Base-by-base conservation (phyloP, 2,888 invertebrate species). In the Watsonalla binaria region DNA sequence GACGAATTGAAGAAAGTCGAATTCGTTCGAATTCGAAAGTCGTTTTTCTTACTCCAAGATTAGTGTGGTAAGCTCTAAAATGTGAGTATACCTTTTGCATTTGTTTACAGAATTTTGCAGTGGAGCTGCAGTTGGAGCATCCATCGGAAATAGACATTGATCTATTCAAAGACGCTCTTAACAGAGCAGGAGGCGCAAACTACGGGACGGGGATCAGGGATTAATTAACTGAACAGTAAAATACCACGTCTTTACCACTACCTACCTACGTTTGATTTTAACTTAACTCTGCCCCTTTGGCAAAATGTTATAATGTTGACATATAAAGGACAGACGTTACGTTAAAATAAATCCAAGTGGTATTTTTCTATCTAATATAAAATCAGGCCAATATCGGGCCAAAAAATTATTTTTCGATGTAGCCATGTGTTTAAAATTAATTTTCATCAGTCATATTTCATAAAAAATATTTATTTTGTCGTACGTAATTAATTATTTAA, bases 181-280 rank as follows among this genome's bases (percentile, higher is more conserved):
- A 92, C 70, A 93, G 93, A 76, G 95, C 95, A 56, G 95, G 95
- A 45, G 96, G 96, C 62, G 95, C 95, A 54, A 95, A 95, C 84
- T 96, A 96, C 73, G 96, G 96, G 51, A 95, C 95, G 50, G 96
- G 95, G 47, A 90, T 94, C 65, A 91, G 95, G 76, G 94, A 94
- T 74, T 91, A 90, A 88, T 92, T 90, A 92, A 86, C 80, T 79
- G 66, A 74, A 74, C 68, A 73, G 65, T 70, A 67, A 67, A 64
- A 63, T 58, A 68, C 60, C 65, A 58, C 63, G 52, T 61, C 60
- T 59, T 66, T 73, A 68, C 68, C 72, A 71, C 65, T 66, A 67
- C 60, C 65, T 66, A 67, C 60, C 64, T 65, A 67, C 61, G 15
- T 49, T 14, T 37, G 63, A 65, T 64, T 70, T 63, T 61, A 63